Base-by-base conservation (phyloP, 2,888 invertebrate genomes). In the Nemotelus pantherinus region DNA sequence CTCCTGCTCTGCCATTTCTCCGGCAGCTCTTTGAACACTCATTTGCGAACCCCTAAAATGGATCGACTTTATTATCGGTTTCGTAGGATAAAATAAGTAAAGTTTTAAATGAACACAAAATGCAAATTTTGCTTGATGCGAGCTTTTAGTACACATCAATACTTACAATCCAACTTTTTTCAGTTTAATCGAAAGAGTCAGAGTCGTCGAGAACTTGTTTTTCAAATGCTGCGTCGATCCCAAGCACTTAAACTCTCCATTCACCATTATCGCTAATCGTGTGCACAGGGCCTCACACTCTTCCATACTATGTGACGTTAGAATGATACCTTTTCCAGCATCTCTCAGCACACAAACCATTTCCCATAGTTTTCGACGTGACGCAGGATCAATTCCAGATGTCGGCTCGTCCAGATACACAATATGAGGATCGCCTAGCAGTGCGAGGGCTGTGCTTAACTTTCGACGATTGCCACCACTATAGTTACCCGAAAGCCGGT, bases 281-380 rank as follows among this genome's bases (percentile, higher is more conserved):
- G 93, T 92, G 84, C 94, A 94, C 5, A 95, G 88, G 58, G 92
- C 92, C 87, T 94, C 94, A 86, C 94, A 94, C 86, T 95, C 95
- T 83, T 92, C 91, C 92, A 94, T 93, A 85, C 93, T 93, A 85
- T 93, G 93, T 71, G 94, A 94, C 44, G 95, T 94, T 80, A 95
- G 89, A 79, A 96, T 89, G 55, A 95, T 90, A 72, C 93, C 92
- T 82, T 90, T 90, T 0, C 95, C 94, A 3, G 89, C 88, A 77
- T 91, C 91, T 58, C 93, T 89, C 41, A 92, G 89, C 79, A 90
- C 89, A 76, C 90, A 88, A 47, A 95, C 88, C 0, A 92, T 92
- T 82, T 93, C 89, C 95, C 95, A 96, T 50, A 96, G 90, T 80
- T 93, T 91, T 77, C 95, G 89, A 83, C 94, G 91, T 2, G 95